Base-by-base conservation (phyloP, 1,140 invertebrate species). In the Mesaphorura yosii region DNA sequence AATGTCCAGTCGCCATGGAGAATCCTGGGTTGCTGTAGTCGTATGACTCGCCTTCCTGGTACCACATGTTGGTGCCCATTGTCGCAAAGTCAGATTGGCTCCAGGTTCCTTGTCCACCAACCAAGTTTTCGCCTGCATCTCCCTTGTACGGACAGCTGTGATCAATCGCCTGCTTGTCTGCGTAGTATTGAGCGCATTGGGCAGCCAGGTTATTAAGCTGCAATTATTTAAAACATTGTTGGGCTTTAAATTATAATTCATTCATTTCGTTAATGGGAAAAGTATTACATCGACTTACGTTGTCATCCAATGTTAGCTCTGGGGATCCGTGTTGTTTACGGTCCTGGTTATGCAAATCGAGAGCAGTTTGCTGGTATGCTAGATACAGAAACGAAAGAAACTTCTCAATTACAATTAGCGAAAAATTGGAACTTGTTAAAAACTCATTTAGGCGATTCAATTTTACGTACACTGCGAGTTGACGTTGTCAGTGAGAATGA, bases 1-100 rank as follows among this genome's bases (percentile, higher is more conserved):
- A 55, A 46, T 55, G 53, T 26, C 53, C 53, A 27, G 53, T 55
- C 45, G 39, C 26, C 48, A 45, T 50, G 2, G 48, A 37, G 22
- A 55, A 55, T 6, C 48, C 53, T 2, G 53, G 53, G 26, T 29
- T 42, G 26, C 6, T 22, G 14, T 46, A 46, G 25, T 48, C 31
- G 20, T 48, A 48, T 15, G 17, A 4, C 5, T 20, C 20, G 15
- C 29, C 20, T 37, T 48, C 47, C n/a, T 37, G 15, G 20, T 48
- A 48, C 26, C 25, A 48, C 3, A 20, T 19, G 6, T 28, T 37
- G 4, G 27, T 31, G 3, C 17, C 47, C 12, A 7, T 20, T n/a
- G 12, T 20, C 3, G 47, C 28, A 6, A 48, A 10, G 5, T 6
- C 5, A 4, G 15, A 5, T 3, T 7, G 47, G 3, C 3, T 4